Evolutionary conservation across 2,113 vertebrate species (phyloP).

Genomic region (Cephalopholis sonnerati): DNA sequence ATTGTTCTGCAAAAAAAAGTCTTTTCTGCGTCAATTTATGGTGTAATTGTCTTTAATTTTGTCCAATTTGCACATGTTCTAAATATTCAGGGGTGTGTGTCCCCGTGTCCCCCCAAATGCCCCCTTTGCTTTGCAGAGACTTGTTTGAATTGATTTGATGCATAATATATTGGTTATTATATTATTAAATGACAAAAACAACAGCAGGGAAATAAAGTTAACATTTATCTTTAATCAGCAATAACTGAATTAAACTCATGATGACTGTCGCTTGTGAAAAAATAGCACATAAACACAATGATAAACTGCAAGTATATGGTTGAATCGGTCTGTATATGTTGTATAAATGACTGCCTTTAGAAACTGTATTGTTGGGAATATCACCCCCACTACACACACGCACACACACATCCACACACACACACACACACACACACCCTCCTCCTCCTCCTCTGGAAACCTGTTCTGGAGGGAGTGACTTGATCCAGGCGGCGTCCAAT

Average conservation of each 20-base stretch:
- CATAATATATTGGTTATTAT: background rate
- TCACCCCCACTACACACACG: background rate
- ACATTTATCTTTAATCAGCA: constrained; percentile 8
- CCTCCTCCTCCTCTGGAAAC: constrained; percentile 66
- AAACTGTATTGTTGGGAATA: constrained; percentile 41
- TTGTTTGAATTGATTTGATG: background rate
- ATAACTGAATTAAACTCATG: background rate
- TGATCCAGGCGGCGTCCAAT: constrained; percentile 79
- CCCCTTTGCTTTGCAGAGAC: too few relatives aligned
- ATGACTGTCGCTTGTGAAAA: background rate
- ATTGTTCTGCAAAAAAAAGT: too few relatives aligned
- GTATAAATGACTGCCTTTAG: constrained; percentile 31
- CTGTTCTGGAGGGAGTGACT: constrained; percentile 84
- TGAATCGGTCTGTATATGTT: constrained; percentile 12
- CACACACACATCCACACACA: background rate
- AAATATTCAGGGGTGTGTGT: too few relatives aligned
- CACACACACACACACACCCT: background rate
- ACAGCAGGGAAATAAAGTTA: background rate
- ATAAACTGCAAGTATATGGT: background rate
- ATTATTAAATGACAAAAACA: background rate
- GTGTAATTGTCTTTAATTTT: too few relatives aligned
- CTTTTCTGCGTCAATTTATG: too few relatives aligned
- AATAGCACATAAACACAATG: background rate
- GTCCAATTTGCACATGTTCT: too few relatives aligned
- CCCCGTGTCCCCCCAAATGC: too few relatives aligned